Percentiles rank a stretch among this genome's conserved stretches.
These are phyloP conservation scores for Lepeophtheirus nordmannii DNA, from an alignment of 2,888 invertebrate genomes.

Conservation along the genomic window DNA sequence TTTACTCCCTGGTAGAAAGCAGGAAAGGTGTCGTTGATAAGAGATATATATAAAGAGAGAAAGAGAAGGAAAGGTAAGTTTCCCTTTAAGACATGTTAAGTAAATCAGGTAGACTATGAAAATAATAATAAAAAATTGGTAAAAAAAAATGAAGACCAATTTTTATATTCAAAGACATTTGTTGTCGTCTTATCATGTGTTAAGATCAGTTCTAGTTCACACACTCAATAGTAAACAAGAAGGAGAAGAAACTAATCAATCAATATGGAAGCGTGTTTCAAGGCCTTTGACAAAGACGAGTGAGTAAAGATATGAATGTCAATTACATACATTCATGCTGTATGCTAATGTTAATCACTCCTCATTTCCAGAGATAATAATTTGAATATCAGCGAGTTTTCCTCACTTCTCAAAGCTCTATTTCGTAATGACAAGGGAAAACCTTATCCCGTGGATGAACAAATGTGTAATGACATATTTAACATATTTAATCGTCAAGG, in stretches of 20 bases:
- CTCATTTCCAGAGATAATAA: slow-evolving; percentile 10
- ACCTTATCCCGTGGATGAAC: slow-evolving; percentile 57
- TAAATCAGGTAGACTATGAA: too few relatives aligned
- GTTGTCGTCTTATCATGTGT: neutral
- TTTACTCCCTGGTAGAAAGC: too few relatives aligned
- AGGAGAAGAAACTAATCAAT: neutral
- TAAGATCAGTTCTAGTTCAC: neutral
- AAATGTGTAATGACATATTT: slow-evolving; percentile 57
- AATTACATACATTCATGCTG: slow-evolving; percentile 2
- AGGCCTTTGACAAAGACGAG: slow-evolving; percentile 77
- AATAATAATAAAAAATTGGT: too few relatives aligned
- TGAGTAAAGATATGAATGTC: slow-evolving; percentile 38
- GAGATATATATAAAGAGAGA: too few relatives aligned
- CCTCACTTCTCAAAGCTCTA: slow-evolving; percentile 61
- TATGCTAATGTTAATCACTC: neutral
- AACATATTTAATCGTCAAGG: slow-evolving; percentile 60
- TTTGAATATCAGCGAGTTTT: slow-evolving; percentile 58
- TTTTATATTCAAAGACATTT: neutral
- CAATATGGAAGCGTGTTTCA: slow-evolving; percentile 73
- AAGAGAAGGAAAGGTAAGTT: too few relatives aligned
- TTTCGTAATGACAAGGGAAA: slow-evolving; percentile 72
- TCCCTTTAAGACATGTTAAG: too few relatives aligned
- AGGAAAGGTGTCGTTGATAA: too few relatives aligned
- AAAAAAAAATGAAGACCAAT: too few relatives aligned
- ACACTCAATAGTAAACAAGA: slow-evolving; percentile 4